phyloP scores from a whole-genome alignment of 1,140 invertebrate genomes.

The Penaeus indicus region DNA sequence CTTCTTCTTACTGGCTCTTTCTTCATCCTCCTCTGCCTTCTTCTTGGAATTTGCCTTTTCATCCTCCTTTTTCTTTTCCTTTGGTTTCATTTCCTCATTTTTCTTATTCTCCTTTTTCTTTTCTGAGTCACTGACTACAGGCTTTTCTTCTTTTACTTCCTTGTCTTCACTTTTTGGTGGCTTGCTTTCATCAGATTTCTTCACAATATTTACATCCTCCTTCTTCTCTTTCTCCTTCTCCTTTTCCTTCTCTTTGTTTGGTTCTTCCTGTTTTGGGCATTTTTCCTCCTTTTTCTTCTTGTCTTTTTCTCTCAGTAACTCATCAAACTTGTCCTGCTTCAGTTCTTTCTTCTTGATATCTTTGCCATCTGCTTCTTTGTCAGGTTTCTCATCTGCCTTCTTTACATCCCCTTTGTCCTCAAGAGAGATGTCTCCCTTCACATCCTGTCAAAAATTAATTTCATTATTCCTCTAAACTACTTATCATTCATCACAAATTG shows the following conservation, averaged over 20 bases:
- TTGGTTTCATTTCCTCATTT: not conserved
- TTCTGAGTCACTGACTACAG: not conserved
- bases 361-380: constrained; percentile 16
- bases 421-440: too few relatives aligned
- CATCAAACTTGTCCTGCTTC: constrained; percentile 7
- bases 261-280: not conserved
- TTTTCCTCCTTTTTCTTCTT: constrained; percentile 2
- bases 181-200: constrained; percentile 2
- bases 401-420: not conserved
- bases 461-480: too few relatives aligned
- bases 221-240: not conserved
- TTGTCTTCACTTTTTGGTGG: constrained; percentile 23
- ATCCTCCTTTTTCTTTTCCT: not conserved
- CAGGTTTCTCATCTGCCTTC: constrained; percentile 11
- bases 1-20: not conserved
- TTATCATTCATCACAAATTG: too few relatives aligned
- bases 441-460: too few relatives aligned
- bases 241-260: not conserved
- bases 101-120: constrained; percentile 14
- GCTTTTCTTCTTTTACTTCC: constrained; percentile 18
- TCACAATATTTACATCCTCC: not conserved
- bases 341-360: not conserved
- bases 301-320: not conserved
- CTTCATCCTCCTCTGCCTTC: not conserved
- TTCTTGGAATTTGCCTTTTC: not conserved